A percentile compares a stretch with the other conserved stretches of the same genome.
Evolutionary conservation across 35 echinoderm and acorn worm species (phyloP).

Genomic region (Lytechinus variegatus): DNA sequence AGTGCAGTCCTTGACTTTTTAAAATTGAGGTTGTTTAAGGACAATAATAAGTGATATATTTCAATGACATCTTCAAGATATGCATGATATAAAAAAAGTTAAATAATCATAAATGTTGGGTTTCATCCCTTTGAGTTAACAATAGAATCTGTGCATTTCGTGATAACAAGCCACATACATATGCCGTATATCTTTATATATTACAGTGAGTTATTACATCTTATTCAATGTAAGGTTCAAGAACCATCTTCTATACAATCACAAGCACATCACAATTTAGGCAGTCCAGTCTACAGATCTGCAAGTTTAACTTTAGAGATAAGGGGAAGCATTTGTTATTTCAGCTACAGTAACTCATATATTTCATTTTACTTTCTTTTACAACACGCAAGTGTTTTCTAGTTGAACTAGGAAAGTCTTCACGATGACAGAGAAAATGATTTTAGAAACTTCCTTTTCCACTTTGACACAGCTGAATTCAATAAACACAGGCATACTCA

Average conservation of each 20-base stretch:
- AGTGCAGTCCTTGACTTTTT: background rate
- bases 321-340: constrained; percentile 21
- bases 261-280: constrained; percentile 11
- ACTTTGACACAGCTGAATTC: background rate
- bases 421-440: background rate
- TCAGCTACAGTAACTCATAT: constrained; percentile 1
- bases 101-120: background rate
- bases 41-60: background rate
- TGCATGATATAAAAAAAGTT: background rate
- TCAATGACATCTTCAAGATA: background rate
- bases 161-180: background rate
- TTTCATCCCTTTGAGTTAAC: background rate
- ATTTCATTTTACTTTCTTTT: constrained; percentile 18
- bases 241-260: background rate
- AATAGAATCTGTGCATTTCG: background rate
- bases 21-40: background rate
- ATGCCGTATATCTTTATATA: background rate
- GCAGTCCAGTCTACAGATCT: background rate
- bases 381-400: constrained; percentile 35
- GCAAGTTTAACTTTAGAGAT: background rate
- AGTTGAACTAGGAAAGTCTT: constrained; percentile 28
- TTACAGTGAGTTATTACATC: background rate
- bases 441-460: constrained; percentile 18
- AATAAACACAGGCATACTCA: background rate
- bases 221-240: background rate